These are phyloP conservation scores for Ceyx erithaca DNA, from an alignment of 2,797 vertebrate genomes.

Conservation along the genomic window DNA sequence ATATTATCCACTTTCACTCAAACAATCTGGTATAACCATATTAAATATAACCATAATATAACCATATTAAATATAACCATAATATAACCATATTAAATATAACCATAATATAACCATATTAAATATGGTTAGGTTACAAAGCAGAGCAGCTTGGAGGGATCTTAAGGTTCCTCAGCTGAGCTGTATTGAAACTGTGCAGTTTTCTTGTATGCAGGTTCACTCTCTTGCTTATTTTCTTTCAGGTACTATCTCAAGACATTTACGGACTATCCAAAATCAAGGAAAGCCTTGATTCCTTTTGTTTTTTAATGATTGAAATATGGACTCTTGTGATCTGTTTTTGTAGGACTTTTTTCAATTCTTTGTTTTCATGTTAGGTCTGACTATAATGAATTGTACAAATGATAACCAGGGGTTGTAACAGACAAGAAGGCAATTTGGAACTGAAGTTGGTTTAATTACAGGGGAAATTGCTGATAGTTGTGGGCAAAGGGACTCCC, in stretches of 20 bases:
- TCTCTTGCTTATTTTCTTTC: slow-evolving; percentile 65
- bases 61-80: too few species aligned
- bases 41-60: too few species aligned
- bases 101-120: too few species aligned
- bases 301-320: slow-evolving; percentile 82
- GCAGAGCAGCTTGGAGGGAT: neutral
- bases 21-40: neutral
- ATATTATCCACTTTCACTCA: neutral
- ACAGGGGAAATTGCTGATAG: neutral
- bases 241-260: slow-evolving; percentile 90
- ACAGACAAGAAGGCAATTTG: neutral
- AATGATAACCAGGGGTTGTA: neutral
- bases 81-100: too few species aligned
- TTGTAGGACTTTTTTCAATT: slow-evolving; percentile 34
- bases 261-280: slow-evolving; percentile 87
- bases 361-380: slow-evolving; percentile 2
- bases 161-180: neutral
- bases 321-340: slow-evolving; percentile 28
- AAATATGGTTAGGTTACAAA: neutral
- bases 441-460: neutral
- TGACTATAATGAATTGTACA: neutral
- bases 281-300: slow-evolving; percentile 91
- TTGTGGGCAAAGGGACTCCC: neutral
- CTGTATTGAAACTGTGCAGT: neutral
- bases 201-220: neutral